Conservation (phyloP, 2,888 invertebrate genomes). For the Crematogaster levior region DNA sequence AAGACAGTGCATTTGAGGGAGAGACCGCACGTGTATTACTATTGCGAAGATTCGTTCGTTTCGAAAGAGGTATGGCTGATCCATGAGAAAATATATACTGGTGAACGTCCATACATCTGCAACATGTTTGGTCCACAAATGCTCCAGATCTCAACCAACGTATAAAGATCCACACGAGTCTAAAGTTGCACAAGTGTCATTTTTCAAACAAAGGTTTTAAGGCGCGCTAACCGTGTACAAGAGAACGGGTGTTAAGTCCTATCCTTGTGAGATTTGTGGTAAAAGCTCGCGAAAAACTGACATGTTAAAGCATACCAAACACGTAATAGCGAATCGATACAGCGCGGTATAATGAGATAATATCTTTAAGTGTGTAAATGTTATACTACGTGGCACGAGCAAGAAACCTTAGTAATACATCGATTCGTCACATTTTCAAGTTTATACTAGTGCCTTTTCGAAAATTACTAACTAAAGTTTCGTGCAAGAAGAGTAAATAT, state of each 20-base stretch:
- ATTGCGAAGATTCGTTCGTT: constrained; percentile 84
- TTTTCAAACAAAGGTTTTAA: constrained; percentile 79
- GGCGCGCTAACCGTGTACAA: constrained; percentile 79
- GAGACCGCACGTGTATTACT: constrained; percentile 84
- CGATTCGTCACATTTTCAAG: constrained; percentile 25
- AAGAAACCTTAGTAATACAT: constrained; percentile 29
- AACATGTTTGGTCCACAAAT: constrained; percentile 80
- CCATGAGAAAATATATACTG: constrained; percentile 85
- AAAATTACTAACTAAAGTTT: constrained; percentile 17
- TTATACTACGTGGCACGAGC: no score
- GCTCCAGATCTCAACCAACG: constrained; percentile 82
- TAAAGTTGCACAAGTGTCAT: constrained; percentile 77
- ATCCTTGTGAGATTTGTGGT: constrained; percentile 77
- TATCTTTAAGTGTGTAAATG: no score
- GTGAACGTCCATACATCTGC: constrained; percentile 81
- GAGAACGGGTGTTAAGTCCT: constrained; percentile 80
- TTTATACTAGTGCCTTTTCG: constrained; percentile 41
- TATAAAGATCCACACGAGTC: constrained; percentile 77
- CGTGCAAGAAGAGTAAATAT: neutral
- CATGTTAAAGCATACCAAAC: constrained; percentile 80
- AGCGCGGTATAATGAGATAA: constrained; percentile 69
- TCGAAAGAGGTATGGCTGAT: constrained; percentile 84
- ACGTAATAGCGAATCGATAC: constrained; percentile 67
- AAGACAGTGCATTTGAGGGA: constrained; percentile 85
- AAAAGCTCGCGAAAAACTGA: constrained; percentile 80